Evolutionary conservation across 2,888 invertebrate species (phyloP).

Genomic region (Leptopilina drosophilae): DNA sequence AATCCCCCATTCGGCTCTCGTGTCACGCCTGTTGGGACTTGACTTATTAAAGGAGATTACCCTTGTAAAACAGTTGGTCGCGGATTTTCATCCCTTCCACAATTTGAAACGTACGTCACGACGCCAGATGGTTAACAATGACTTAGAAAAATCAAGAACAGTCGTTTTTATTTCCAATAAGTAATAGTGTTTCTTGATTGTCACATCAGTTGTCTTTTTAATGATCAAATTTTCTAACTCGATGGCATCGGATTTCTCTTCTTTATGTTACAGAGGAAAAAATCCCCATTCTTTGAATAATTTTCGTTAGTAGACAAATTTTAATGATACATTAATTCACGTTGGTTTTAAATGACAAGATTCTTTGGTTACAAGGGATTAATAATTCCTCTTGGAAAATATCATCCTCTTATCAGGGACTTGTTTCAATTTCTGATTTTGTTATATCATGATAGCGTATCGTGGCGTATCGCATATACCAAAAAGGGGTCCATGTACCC

Average conservation of each 20-base stretch:
- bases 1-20: conserved; percentile 50
- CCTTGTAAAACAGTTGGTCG: conserved; percentile 65
- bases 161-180: no score
- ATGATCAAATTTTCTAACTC: no score
- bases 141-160: background rate
- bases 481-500: conserved; percentile 38
- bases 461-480: background rate
- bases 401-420: background rate
- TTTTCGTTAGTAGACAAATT: background rate
- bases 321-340: background rate
- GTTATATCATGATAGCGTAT: background rate
- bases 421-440: conserved; percentile 19
- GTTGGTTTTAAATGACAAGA: background rate
- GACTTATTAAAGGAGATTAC: conserved; percentile 60
- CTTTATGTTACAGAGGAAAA: no score
- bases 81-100: conserved; percentile 51
- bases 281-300: background rate
- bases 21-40: conserved; percentile 54
- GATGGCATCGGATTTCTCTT: no score
- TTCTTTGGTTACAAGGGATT: background rate
- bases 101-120: conserved; percentile 44
- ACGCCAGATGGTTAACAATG: conserved; percentile 52
- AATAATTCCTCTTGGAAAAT: background rate
- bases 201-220: no score
- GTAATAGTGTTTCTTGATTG: no score